Percentiles rank a stretch among this genome's conserved stretches.
phyloP scores from a whole-genome alignment of 2,113 vertebrate genomes.

The Epinephelus fuscoguttatus region DNA sequence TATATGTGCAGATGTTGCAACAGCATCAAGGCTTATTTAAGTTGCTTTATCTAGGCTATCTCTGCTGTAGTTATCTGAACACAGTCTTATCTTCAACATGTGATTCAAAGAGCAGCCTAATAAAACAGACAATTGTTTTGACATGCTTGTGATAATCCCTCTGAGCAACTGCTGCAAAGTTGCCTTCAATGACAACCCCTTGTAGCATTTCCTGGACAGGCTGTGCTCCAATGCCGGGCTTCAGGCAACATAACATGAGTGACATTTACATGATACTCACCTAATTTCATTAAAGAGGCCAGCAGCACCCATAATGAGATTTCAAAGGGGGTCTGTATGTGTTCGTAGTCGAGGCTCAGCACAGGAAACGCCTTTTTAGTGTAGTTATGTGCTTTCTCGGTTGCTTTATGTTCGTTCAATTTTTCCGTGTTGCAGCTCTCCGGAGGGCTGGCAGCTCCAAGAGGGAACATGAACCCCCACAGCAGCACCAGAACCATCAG shows the following conservation, averaged over 20 bases:
- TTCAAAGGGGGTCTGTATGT: constrained; percentile 90
- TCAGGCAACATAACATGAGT: background rate
- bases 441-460: constrained; percentile 72
- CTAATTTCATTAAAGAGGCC: constrained; percentile 97
- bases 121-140: background rate
- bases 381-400: constrained; percentile 17
- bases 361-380: constrained; percentile 91
- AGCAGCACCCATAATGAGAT: constrained; percentile 95
- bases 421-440: background rate
- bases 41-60: background rate
- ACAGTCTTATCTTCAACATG: background rate
- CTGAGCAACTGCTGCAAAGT: background rate
- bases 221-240: background rate
- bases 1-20: background rate
- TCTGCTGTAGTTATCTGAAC: background rate
- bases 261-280: constrained; percentile 81
- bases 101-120: background rate
- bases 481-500: constrained; percentile 65
- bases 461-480: constrained; percentile 53
- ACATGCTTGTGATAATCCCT: background rate
- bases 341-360: constrained; percentile 86
- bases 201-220: constrained; percentile 28
- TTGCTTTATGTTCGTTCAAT: rapidly evolving
- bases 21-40: background rate
- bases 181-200: background rate